Evolutionary conservation across 2,797 vertebrate genomes (phyloP).

Genomic region (Sebastes melanostomus): DNA sequence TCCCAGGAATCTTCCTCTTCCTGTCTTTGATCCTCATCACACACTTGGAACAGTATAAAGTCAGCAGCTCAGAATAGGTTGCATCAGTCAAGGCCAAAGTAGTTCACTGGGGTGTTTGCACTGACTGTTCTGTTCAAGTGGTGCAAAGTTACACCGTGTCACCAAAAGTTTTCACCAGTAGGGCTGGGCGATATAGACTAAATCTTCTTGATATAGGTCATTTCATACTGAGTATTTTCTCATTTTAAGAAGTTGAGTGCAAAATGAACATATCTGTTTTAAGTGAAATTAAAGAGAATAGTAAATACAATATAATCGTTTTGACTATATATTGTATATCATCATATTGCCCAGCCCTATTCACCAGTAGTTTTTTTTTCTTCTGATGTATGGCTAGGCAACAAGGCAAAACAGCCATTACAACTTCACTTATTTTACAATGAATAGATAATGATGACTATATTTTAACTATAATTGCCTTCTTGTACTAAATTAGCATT

Average conservation of each 20-base stretch:
- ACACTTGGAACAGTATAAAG: constrained; percentile 27
- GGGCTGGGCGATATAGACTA: no score
- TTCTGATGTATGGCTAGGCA: no score
- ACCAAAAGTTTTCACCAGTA: neutral
- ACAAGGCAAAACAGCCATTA: no score
- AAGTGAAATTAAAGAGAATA: no score
- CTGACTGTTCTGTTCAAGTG: neutral
- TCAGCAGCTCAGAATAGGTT: constrained; percentile 16
- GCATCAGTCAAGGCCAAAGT: neutral
- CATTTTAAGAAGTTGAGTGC: no score
- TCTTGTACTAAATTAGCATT: neutral
- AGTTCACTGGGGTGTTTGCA: neutral
- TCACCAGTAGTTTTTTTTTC: no score
- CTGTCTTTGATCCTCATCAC: constrained; percentile 57
- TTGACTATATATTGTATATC: neutral
- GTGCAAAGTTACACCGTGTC: neutral
- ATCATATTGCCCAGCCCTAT: no score
- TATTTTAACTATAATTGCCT: neutral
- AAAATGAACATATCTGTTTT: no score
- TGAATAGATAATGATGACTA: no score
- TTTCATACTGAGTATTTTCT: no score
- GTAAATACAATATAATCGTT: neutral
- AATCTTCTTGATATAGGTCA: no score
- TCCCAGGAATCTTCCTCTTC: constrained; percentile 22
- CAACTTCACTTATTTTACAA: neutral